Conservation (phyloP, 2,888 invertebrate species). For the Rhopalosiphum nymphaeae region DNA sequence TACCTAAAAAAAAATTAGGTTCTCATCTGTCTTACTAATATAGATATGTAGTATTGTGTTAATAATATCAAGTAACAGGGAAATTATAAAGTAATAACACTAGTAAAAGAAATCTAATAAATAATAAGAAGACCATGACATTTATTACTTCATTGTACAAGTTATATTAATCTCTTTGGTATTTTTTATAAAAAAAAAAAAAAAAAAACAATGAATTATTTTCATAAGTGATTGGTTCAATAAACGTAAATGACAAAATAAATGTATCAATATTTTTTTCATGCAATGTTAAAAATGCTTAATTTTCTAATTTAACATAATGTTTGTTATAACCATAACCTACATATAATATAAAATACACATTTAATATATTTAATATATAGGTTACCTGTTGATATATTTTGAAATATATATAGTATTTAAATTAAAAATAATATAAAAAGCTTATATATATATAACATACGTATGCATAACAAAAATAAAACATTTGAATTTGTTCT, state of each 20-base stretch:
- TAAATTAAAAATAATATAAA: conserved; percentile 6
- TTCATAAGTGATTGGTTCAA: not conserved
- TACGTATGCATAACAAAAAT: conserved; percentile 43
- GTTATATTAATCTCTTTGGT: conserved; percentile 44
- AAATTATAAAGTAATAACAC: not conserved
- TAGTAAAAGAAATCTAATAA: not conserved
- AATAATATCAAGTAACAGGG: not conserved
- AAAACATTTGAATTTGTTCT: conserved; percentile 21
- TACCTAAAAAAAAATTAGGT: not conserved
- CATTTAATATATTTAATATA: not conserved
- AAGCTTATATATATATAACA: not conserved
- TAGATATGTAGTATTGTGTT: not conserved
- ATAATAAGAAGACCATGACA: conserved; percentile 13
- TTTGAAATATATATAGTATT: not conserved
- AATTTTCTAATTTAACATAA: not conserved
- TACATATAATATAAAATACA: not conserved
- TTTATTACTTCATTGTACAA: conserved; percentile 26
- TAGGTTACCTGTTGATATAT: not conserved
- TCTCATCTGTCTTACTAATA: not conserved
- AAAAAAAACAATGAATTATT: conserved; percentile 14
- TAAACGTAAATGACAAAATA: conserved; percentile 36
- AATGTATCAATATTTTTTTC: conserved; percentile 8
- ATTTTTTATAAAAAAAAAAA: not conserved
- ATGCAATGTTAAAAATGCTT: conserved; percentile 19
- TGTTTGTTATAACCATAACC: not conserved